Conservation (phyloP, 2,113 vertebrate genomes). For the Cavia porcellus region DNA sequence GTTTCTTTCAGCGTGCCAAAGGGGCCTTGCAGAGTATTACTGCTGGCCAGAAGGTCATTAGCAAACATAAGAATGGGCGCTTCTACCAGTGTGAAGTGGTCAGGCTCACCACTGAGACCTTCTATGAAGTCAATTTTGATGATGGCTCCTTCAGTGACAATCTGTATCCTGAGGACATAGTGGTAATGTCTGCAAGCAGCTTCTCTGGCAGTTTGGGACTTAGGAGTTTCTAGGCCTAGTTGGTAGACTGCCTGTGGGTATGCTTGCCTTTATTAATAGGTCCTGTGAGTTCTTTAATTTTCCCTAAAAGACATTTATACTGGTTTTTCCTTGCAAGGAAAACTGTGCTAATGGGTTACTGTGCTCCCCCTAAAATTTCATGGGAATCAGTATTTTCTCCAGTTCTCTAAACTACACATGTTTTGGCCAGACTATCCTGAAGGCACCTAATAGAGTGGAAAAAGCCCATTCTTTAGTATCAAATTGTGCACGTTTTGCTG, state of each 20-base stretch:
- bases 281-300: background rate
- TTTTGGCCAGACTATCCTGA: background rate
- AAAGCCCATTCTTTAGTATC: background rate
- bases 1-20: constrained; percentile 91
- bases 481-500: background rate
- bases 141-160: constrained; percentile 99
- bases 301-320: background rate
- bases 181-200: constrained; percentile 88
- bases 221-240: background rate
- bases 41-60: constrained; percentile 96
- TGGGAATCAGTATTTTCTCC: background rate
- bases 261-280: background rate
- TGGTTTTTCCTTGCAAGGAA: background rate
- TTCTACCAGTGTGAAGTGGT: constrained; percentile 99
- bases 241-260: background rate
- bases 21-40: constrained; percentile 95
- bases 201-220: background rate
- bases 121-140: constrained; percentile 99
- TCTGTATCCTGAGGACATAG: constrained; percentile 98
- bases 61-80: constrained; percentile 98
- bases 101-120: constrained; percentile 96
- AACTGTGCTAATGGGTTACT: background rate
- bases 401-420: background rate
- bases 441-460: background rate
- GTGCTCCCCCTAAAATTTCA: background rate